Evolutionary conservation across 2,888 invertebrate species (phyloP).

Genomic region (Keiferia lycopersicella): DNA sequence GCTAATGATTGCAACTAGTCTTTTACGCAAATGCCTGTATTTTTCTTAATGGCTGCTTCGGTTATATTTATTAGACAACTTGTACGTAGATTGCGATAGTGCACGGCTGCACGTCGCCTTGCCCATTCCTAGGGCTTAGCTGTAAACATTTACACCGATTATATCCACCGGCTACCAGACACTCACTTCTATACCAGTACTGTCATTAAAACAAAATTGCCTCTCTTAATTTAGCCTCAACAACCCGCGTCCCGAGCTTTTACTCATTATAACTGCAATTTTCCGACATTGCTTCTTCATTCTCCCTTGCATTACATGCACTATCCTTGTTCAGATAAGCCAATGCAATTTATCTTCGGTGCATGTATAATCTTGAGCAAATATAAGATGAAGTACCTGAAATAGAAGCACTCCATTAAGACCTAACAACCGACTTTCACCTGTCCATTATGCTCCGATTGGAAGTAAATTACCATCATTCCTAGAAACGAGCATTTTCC

Average conservation of each 20-base stretch:
- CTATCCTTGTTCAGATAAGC: slow-evolving; percentile 32
- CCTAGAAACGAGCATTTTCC: slow-evolving; percentile 65
- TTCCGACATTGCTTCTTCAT: slow-evolving; percentile 54
- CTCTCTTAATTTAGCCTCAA: slow-evolving; percentile 54
- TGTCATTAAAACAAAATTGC: slow-evolving; percentile 62
- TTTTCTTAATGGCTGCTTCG: slow-evolving; percentile 15
- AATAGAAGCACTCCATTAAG: slow-evolving; percentile 48
- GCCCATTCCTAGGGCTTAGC: slow-evolving; percentile 29
- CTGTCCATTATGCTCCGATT: slow-evolving; percentile 63
- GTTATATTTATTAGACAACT: not conserved
- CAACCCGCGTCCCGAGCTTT: slow-evolving; percentile 48
- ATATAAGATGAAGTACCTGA: slow-evolving; percentile 35
- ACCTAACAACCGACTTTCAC: slow-evolving; percentile 59
- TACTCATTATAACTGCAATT: slow-evolving; percentile 52
- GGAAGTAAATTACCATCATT: slow-evolving; percentile 64
- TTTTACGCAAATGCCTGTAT: not conserved
- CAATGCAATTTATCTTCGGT: slow-evolving; percentile 44
- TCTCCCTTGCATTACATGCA: slow-evolving; percentile 38
- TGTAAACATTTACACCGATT: slow-evolving; percentile 51
- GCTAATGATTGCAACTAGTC: not conserved
- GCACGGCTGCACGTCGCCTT: not conserved
- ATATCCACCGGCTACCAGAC: slow-evolving; percentile 33
- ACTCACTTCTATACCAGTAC: slow-evolving; percentile 31
- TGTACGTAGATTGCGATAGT: not conserved
- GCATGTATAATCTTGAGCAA: slow-evolving; percentile 40